phyloP scores from a whole-genome alignment of 2,113 vertebrate genomes.

The Hyperoodon ampullatus region DNA sequence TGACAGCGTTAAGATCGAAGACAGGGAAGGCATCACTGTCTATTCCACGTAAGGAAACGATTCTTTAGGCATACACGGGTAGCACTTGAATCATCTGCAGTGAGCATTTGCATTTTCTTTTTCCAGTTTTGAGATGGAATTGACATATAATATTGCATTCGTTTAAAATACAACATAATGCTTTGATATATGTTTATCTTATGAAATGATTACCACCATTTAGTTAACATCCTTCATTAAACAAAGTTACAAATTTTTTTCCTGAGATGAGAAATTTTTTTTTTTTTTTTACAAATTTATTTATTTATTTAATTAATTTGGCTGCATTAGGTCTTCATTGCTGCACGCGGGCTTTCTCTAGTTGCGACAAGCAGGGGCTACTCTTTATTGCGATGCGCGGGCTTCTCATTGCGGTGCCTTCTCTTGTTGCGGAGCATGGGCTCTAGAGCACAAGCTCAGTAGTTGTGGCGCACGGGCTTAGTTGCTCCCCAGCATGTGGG shows the following conservation, averaged over 20 bases:
- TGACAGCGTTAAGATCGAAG: slow-evolving; percentile 88
- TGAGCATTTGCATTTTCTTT: background rate
- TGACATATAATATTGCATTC: background rate
- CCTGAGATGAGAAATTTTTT: background rate
- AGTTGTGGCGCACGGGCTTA: no score
- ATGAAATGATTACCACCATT: background rate
- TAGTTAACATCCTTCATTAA: background rate
- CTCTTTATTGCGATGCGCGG: no score
- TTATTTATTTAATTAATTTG: no score
- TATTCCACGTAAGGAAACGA: slow-evolving; percentile 88
- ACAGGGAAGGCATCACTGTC: slow-evolving; percentile 90
- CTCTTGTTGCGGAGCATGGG: no score
- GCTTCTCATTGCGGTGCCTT: no score
- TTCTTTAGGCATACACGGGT: no score
- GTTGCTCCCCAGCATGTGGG: no score
- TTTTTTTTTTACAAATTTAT: no score
- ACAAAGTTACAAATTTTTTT: background rate
- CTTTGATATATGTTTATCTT: background rate
- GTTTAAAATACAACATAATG: background rate
- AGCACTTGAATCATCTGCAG: background rate
- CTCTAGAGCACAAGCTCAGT: no score
- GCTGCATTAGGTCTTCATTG: no score
- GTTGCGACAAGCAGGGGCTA: no score
- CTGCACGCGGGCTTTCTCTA: no score
- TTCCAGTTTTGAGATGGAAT: background rate